Evolutionary conservation across 2,113 vertebrate species (phyloP).

Genomic region (Pollimyrus isidori): DNA sequence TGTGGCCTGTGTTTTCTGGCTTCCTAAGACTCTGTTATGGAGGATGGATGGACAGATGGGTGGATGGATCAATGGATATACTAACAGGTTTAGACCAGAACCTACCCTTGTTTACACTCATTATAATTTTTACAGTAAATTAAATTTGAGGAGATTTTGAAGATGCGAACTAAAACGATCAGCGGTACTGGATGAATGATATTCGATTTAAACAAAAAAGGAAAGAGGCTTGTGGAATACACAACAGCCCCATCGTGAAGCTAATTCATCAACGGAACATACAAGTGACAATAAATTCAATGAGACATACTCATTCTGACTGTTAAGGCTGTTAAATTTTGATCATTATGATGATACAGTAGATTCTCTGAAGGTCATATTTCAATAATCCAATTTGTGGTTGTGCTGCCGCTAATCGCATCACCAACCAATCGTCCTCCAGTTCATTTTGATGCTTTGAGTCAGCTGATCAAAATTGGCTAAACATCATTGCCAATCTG

Average conservation of each 20-base stretch:
- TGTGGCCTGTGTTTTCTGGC: neutral
- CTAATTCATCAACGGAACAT: neutral
- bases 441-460: neutral
- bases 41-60: neutral
- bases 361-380: neutral
- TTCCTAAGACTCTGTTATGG: neutral
- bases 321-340: neutral
- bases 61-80: neutral
- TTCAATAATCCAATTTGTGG: constrained; percentile 1
- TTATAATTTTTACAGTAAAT: neutral
- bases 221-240: neutral
- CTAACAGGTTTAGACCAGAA: neutral
- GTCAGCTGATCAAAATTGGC: neutral
- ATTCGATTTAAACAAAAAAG: neutral
- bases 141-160: neutral
- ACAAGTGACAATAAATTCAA: neutral
- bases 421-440: neutral
- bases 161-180: neutral
- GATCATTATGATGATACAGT: neutral
- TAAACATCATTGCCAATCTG: too few species aligned
- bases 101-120: neutral
- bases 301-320: neutral
- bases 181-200: neutral
- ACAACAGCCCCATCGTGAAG: neutral
- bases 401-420: neutral